Evolutionary conservation across 2,888 invertebrate genomes (phyloP).

Genomic region (Macrosiphum euphorbiae): DNA sequence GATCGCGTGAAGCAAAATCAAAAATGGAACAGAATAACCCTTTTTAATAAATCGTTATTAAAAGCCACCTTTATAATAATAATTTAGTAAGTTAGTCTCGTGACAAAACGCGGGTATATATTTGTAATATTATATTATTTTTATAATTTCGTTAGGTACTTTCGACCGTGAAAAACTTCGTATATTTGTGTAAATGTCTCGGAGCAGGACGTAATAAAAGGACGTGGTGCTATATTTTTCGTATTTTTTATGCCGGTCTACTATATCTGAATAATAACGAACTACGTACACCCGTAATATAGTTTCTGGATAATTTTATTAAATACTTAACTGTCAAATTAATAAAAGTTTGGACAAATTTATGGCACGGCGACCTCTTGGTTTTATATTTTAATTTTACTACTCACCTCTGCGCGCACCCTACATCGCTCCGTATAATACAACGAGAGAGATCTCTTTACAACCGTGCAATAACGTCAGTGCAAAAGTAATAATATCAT

Average conservation of each 20-base stretch:
- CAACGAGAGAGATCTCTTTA: background rate
- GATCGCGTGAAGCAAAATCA: background rate
- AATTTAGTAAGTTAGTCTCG: background rate
- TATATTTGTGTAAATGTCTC: background rate
- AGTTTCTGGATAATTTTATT: constrained; percentile 34
- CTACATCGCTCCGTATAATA: background rate
- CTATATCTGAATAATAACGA: constrained; percentile 6
- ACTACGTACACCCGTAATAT: constrained; percentile 10
- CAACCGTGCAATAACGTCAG: background rate
- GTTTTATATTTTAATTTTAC: constrained; percentile 5
- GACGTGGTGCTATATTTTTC: background rate
- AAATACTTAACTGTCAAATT: constrained; percentile 33
- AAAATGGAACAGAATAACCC: background rate
- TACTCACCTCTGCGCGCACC: background rate
- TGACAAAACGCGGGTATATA: background rate
- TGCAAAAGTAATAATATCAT: background rate
- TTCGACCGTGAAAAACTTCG: background rate
- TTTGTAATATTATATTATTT: background rate
- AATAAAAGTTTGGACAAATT: constrained; percentile 15
- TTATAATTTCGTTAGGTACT: background rate
- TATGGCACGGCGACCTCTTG: background rate
- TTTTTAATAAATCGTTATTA: background rate
- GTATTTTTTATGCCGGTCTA: background rate
- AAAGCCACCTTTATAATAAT: background rate
- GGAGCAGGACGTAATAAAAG: background rate